These are phyloP conservation scores for Bovichtus diacanthus DNA, from an alignment of 2,797 vertebrate genomes.

Conservation along the genomic window DNA sequence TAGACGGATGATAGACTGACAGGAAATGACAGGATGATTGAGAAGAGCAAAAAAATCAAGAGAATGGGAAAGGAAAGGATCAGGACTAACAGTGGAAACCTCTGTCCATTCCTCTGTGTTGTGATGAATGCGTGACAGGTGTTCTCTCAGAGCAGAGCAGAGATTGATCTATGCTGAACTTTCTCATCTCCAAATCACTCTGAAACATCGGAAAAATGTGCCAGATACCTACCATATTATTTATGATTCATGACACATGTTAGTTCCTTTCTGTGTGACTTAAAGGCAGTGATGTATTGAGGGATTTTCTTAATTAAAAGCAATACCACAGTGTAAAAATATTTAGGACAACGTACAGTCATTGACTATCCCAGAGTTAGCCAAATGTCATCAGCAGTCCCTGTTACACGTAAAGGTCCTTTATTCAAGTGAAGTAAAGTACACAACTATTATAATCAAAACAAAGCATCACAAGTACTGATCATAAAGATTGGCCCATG, in stretches of 20 bases:
- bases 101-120: conserved; percentile 39
- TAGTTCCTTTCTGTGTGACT: background rate
- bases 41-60: conserved; percentile 36
- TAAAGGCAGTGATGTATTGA: background rate
- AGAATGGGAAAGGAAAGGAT: conserved; percentile 35
- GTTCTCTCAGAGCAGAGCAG: conserved; percentile 21
- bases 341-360: background rate
- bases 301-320: background rate
- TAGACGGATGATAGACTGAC: conserved; percentile 49
- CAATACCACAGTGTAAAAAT: background rate
- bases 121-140: conserved; percentile 54
- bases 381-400: too few species aligned
- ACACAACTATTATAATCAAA: background rate
- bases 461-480: background rate
- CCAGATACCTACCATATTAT: background rate
- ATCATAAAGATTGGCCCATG: background rate
- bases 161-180: conserved; percentile 45
- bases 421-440: background rate
- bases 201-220: conserved; percentile 8
- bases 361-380: too few species aligned
- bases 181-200: conserved; percentile 11
- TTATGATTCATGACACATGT: conserved; percentile 30
- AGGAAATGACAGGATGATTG: conserved; percentile 57
- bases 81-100: conserved; percentile 31
- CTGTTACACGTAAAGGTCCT: background rate